Conservation (phyloP, 2,888 invertebrate species). For the Microctonus aethiopoides region DNA sequence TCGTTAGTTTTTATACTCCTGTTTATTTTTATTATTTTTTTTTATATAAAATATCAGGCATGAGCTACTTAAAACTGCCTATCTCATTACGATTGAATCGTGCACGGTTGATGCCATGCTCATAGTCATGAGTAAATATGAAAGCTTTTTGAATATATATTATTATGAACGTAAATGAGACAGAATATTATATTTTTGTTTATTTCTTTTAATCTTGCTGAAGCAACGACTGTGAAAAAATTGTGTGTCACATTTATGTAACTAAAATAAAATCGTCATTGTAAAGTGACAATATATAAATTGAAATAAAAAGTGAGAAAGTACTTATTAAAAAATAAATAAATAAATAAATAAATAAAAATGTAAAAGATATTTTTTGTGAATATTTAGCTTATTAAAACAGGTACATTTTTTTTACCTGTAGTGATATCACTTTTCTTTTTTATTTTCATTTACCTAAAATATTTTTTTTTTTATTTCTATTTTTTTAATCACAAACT, state of each 20-base stretch:
- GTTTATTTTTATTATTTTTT: not conserved
- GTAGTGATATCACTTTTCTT: conserved; percentile 62
- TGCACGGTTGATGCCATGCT: not conserved
- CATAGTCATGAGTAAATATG: not conserved
- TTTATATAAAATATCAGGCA: conserved; percentile 6
- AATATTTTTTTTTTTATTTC: no score
- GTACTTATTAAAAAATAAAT: not conserved
- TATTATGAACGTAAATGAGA: not conserved
- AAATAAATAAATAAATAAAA: conserved; percentile 1
- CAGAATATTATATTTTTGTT: not conserved
- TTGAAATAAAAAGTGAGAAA: no score
- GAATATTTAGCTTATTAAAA: conserved; percentile 52
- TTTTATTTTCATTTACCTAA: conserved; percentile 14
- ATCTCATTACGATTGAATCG: conserved; percentile 18
- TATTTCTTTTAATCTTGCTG: not conserved
- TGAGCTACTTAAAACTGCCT: conserved; percentile 15
- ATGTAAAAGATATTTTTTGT: conserved; percentile 44
- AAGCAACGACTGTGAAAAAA: not conserved
- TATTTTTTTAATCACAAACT: not conserved
- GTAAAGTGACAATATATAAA: no score
- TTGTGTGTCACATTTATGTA: not conserved
- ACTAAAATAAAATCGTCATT: no score
- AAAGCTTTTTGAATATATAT: not conserved
- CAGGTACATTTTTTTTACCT: conserved; percentile 48
- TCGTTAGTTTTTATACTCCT: not conserved